Percentiles rank a stretch among this genome's conserved stretches.
Conservation (phyloP, 2,797 vertebrate genomes). For the Danio jaintianensis region DNA sequence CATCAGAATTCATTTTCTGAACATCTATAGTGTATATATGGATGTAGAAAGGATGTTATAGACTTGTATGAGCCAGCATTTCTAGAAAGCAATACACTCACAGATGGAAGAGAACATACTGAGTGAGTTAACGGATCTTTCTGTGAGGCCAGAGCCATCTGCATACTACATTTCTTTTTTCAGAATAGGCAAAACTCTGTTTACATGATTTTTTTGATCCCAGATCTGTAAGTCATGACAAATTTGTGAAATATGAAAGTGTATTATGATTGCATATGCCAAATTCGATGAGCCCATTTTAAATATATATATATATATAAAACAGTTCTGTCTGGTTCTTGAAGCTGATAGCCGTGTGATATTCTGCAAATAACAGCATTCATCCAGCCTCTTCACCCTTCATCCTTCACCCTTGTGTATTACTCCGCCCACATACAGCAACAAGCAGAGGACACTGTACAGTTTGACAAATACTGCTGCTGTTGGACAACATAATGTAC, state of each 20-base stretch:
- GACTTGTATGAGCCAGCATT: background rate
- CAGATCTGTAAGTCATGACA: background rate
- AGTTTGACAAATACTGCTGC: no score
- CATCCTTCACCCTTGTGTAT: no score
- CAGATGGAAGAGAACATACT: slow-evolving; percentile 28
- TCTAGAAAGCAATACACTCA: slow-evolving; percentile 17
- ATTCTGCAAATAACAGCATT: no score
- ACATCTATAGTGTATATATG: background rate
- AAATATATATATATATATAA: background rate
- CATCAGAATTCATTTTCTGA: background rate
- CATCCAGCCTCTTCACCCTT: no score
- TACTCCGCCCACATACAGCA: no score
- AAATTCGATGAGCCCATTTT: background rate
- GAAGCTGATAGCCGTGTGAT: no score
- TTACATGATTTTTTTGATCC: background rate
- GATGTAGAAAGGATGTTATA: background rate
- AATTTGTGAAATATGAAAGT: slow-evolving; percentile 14
- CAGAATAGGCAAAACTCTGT: background rate
- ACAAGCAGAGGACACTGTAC: no score
- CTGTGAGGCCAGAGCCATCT: slow-evolving; percentile 15
- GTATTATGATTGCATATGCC: background rate
- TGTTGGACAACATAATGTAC: no score
- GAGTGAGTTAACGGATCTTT: slow-evolving; percentile 24
- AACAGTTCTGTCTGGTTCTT: no score
- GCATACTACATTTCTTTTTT: slow-evolving; percentile 4